These are phyloP conservation scores for Erythrolamprus reginae DNA, from an alignment of 2,113 vertebrate species.

Conservation along the genomic window DNA sequence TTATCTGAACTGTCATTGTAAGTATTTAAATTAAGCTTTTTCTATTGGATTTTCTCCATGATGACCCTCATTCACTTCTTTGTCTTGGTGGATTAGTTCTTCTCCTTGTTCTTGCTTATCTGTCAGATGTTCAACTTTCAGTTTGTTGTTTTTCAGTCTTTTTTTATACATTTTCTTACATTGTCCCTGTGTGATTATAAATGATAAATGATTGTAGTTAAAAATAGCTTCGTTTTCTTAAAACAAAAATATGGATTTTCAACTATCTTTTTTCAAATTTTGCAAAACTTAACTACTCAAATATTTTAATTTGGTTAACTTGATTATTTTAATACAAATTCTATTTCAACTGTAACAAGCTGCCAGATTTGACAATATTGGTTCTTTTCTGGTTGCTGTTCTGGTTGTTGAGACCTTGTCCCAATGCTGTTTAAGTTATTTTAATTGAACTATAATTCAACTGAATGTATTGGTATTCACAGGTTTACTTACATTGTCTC, in stretches of 20 bases:
- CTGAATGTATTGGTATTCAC: background rate
- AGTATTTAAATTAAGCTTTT: constrained; percentile 22
- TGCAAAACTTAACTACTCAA: background rate
- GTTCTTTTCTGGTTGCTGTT: background rate
- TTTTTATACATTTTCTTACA: constrained; percentile 9
- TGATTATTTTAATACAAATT: background rate
- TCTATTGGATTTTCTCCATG: constrained; percentile 28
- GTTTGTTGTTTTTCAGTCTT: background rate
- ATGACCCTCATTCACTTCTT: constrained; percentile 5
- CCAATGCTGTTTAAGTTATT: background rate
- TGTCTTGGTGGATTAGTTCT: background rate
- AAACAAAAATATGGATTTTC: background rate
- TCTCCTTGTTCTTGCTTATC: constrained; percentile 22
- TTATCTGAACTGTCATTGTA: constrained; percentile 20
- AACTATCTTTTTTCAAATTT: background rate
- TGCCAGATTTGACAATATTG: background rate
- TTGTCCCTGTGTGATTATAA: constrained; percentile 34
- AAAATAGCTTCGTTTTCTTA: background rate
- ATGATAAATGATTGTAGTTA: background rate
- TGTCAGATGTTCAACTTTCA: constrained; percentile 26
- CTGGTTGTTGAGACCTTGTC: background rate
- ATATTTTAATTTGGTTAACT: background rate
- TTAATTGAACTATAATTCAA: background rate
- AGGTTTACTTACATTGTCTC: background rate
- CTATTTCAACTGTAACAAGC: background rate